Evolutionary conservation across 2,888 invertebrate species (phyloP), one percentile per base, ranked within the genome.

Genomic region (Thyatira batis): DNA sequence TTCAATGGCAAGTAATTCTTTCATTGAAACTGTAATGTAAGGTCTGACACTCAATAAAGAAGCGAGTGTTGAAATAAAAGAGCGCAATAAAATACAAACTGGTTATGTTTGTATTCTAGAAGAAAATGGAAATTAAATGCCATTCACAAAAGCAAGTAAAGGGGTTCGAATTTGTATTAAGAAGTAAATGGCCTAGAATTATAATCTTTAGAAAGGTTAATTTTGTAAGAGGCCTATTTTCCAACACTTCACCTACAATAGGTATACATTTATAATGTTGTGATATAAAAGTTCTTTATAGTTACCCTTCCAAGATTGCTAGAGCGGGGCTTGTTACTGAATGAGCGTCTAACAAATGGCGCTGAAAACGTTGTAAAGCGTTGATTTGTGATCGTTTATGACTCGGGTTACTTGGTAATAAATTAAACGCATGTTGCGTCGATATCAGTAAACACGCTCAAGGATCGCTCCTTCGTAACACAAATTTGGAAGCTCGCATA

Each of bases 341-440:
- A 60, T 65, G 73, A 79, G 71, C 66, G 62, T 65, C 69, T 70
- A 67, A 80, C 76, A 80, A 78, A 80, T 75, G 69, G 68, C 74
- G 78, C 74, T 78, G 81, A 85, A 85, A 85, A 77, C 64, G 70
- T 69, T 76, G 17, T 76, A 75, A 79, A 78, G 60, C 65, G 65
- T 81, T 85, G 84, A 87, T 85, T 87, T 85, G 84, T 82, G 79
- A 82, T 71, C 76, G 75, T 68, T 76, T 76, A 81, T 79, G 81
- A 83, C 83, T 84, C 84, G 76, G 78, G 83, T 84, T 85, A 82
- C 85, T 76, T 66, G 70, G 76, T 75, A 80, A 86, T 88, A 86
- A 87, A 87, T 89, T 87, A 84, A 84, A 80, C 77, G 73, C 73
- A 78, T 80, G 82, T 85, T 82, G 60, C 60, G 48, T 28, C 49